Conservation (phyloP, 30 jellyfish, hydroid and myxozoan genomes). For the Hydractinia symbiolongicarpus region DNA sequence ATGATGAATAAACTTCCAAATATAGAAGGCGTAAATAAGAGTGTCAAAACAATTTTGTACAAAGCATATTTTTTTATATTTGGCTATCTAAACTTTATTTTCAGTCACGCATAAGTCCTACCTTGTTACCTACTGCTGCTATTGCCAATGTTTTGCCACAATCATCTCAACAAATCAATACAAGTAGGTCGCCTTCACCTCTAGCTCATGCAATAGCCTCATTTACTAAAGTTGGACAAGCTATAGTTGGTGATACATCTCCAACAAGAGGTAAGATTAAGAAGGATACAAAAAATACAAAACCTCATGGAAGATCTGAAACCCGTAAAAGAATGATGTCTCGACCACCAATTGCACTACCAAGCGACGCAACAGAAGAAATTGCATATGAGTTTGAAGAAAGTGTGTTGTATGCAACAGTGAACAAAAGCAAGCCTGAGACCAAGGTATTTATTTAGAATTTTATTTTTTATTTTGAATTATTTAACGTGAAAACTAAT, state of each 20-base stretch:
- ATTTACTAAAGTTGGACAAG: conserved; percentile 49
- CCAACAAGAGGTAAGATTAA: background rate
- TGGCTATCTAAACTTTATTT: background rate
- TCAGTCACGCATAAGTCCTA: conserved; percentile 58
- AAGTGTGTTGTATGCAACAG: too few species aligned
- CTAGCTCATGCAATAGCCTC: conserved; percentile 58
- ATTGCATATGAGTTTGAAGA: too few species aligned
- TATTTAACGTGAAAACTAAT: too few species aligned
- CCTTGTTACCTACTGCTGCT: conserved; percentile 71
- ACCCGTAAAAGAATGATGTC: background rate
- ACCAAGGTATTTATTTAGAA: too few species aligned
- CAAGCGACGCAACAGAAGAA: background rate
- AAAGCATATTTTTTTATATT: too few species aligned
- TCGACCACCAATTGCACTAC: background rate
- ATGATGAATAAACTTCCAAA: too few species aligned
- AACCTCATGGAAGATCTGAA: background rate
- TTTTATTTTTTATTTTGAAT: too few species aligned
- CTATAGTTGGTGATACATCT: conserved; percentile 40
- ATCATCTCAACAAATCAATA: conserved; percentile 36
- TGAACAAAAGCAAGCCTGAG: too few species aligned
- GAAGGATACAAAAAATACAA: too few species aligned
- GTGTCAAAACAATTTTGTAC: too few species aligned
- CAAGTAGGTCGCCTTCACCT: conserved; percentile 77
- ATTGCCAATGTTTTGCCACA: conserved; percentile 65
- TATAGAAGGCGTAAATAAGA: too few species aligned